Evolutionary conservation across 2,888 invertebrate genomes (phyloP), one percentile per base, ranked within the genome.

Genomic region (Venusia cambrica): DNA sequence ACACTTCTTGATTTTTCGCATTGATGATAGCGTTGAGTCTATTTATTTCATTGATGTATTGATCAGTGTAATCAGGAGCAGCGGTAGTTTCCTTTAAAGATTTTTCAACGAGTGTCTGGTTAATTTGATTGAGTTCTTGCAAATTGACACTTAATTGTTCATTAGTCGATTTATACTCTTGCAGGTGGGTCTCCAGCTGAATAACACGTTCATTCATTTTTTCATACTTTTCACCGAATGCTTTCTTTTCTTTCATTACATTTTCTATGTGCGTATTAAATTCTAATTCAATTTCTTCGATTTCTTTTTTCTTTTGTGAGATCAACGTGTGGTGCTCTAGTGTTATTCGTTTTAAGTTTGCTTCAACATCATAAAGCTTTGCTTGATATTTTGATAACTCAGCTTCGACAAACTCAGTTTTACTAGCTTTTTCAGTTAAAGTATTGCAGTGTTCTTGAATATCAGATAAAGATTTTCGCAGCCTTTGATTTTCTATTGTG

Each of bases 11-110:
- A 53, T 88, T 88, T 61, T 89, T 88, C 35, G 69, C 79, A 15
- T 77, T 77, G 1, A 91, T 55, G 15, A 88, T 48, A 30, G 88
- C 79, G 31, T 88, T 87, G 0, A 91, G 63, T 17, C 85, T 87
- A 51, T 90, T 89, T 51, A 90, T 90, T 71, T 91, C 90, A 49
- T 65, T 84, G 45, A 87, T 70, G 45, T 84, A 87, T 45, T 85
- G 85, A 36, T 85, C 85, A 3, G 87, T 85, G 51, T 84, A 87
- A 60, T 87, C 85, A 4, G 88, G 69, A 1, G 55, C 8, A 25
- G 45, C 30, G 19, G 20, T 34, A 19, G 60, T 53, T 21, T 69
- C 57, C 44, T 48, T 55, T 8, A 48, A 47, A 8, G 54, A 46
- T 17, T 68, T 76, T 25, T 72, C 68, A 18, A 57, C 33, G 15